Evolutionary conservation across 2,797 vertebrate species (phyloP).

Genomic region (Cephalopachus bancanus): DNA sequence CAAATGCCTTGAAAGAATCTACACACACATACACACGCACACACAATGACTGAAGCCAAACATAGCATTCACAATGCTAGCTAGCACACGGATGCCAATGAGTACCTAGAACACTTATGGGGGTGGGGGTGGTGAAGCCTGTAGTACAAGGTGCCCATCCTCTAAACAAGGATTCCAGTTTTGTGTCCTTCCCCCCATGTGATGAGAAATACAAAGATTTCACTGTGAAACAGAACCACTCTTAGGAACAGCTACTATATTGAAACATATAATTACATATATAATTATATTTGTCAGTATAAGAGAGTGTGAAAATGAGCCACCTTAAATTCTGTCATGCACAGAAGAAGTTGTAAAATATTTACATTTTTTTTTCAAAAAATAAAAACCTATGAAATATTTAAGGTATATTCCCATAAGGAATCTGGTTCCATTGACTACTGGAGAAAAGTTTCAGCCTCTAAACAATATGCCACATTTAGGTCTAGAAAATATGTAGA

Average conservation of each 20-base stretch:
- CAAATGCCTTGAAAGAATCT: too few relatives aligned
- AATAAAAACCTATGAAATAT: background rate
- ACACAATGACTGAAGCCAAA: too few relatives aligned
- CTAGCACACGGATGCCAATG: too few relatives aligned
- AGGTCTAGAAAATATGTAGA: background rate
- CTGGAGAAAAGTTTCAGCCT: background rate
- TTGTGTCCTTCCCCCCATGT: too few relatives aligned
- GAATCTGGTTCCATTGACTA: background rate
- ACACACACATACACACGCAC: too few relatives aligned
- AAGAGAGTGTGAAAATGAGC: background rate
- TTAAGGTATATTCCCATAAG: background rate
- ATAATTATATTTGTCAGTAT: background rate
- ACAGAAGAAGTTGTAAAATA: background rate
- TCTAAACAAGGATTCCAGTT: too few relatives aligned
- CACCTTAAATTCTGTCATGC: background rate
- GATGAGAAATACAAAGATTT: background rate
- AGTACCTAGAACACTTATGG: too few relatives aligned
- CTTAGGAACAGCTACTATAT: background rate
- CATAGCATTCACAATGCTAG: too few relatives aligned
- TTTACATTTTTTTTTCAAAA: background rate
- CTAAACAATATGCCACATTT: background rate
- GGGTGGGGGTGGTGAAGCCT: too few relatives aligned
- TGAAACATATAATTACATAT: background rate
- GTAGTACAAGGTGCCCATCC: too few relatives aligned
- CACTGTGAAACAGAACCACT: background rate